Conservation (phyloP, 2,888 invertebrate species). For the Lacanobia wlatinum region DNA sequence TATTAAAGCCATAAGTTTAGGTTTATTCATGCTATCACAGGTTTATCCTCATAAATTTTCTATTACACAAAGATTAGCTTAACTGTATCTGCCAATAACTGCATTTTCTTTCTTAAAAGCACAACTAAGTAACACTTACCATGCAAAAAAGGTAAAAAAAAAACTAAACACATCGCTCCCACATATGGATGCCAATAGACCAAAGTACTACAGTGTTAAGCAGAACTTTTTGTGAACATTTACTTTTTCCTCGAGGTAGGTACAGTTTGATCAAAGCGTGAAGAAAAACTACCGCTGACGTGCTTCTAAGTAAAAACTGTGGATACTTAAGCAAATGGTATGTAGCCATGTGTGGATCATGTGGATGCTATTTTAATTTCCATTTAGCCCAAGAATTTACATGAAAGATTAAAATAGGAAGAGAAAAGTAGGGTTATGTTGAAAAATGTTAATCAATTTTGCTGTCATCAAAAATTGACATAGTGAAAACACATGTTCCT, state of each 20-base stretch:
- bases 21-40: background rate
- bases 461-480: background rate
- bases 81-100: slow-evolving; percentile 1
- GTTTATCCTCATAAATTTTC: background rate
- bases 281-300: slow-evolving; percentile 15
- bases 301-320: slow-evolving; percentile 26
- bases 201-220: slow-evolving; percentile 18
- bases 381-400: slow-evolving; percentile 1
- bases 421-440: background rate
- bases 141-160: slow-evolving; percentile 26
- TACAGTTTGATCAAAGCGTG: slow-evolving; percentile 27
- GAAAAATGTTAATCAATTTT: background rate
- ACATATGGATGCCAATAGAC: slow-evolving; percentile 30
- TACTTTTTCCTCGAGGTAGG: slow-evolving; percentile 17
- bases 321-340: slow-evolving; percentile 19
- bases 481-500: too few relatives aligned
- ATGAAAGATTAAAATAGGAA: background rate
- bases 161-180: slow-evolving; percentile 28
- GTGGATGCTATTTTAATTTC: background rate
- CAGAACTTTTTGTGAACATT: slow-evolving; percentile 27
- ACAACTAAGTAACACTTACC: slow-evolving; percentile 22
- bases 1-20: too few relatives aligned
- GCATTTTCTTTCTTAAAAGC: background rate
- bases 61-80: background rate
- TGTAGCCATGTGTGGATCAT: background rate